These are phyloP conservation scores for Vollenhovia emeryi DNA, from an alignment of 1,140 invertebrate genomes.

Conservation along the genomic window DNA sequence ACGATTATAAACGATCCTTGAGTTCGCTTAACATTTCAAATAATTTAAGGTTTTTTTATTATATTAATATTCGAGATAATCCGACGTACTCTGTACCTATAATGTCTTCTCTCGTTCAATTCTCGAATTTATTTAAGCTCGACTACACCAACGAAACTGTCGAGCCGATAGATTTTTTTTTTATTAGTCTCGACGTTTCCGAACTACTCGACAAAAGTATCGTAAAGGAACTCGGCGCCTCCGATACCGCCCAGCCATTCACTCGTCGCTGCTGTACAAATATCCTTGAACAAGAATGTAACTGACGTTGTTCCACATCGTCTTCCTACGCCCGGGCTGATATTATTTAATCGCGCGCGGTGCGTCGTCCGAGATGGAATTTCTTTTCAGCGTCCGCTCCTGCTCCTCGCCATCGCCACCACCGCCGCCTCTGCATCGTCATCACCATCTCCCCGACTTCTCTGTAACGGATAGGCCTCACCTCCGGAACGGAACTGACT, in stretches of 20 bases:
- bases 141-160: neutral
- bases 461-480: conserved; percentile 75
- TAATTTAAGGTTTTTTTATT: no score
- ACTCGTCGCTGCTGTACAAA: neutral
- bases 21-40: neutral
- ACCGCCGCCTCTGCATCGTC: conserved; percentile 73
- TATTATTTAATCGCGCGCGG: conserved; percentile 10
- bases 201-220: neutral
- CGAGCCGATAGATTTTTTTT: neutral
- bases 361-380: conserved; percentile 22
- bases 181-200: neutral
- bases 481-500: conserved; percentile 73
- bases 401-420: conserved; percentile 60
- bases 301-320: neutral
- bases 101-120: neutral
- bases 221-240: neutral
- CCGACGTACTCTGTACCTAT: neutral
- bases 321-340: neutral
- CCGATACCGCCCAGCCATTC: neutral
- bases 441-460: conserved; percentile 73
- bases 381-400: conserved; percentile 62
- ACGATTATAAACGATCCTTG: neutral
- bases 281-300: neutral
- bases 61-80: neutral
- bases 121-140: neutral